Percentiles rank a stretch among this genome's conserved stretches.
Evolutionary conservation across 2,888 invertebrate species (phyloP).

Genomic region (Tinea trinotella): DNA sequence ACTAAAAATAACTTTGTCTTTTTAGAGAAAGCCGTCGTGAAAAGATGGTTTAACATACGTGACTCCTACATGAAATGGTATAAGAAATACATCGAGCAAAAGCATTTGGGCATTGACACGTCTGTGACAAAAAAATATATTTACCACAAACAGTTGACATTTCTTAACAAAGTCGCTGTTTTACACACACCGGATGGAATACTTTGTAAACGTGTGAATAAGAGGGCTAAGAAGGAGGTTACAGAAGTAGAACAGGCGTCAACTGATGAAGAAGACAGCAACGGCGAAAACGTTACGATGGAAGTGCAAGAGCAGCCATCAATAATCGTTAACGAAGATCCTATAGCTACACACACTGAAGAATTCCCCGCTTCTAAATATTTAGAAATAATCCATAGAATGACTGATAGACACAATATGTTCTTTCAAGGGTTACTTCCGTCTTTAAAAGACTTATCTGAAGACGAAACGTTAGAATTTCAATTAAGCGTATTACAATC

Average conservation of each 20-base stretch:
- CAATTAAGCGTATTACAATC: constrained; percentile 1
- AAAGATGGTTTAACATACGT: constrained; percentile 13
- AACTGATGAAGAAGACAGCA: not conserved
- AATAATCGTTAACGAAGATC: too few relatives aligned
- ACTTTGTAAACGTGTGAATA: not conserved
- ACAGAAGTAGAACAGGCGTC: not conserved
- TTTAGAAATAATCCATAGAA: not conserved
- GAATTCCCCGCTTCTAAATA: not conserved
- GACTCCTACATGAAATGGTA: constrained; percentile 10
- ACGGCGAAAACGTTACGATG: not conserved
- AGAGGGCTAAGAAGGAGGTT: not conserved
- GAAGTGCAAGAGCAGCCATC: not conserved
- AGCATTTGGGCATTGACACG: not conserved
- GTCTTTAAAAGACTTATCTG: not conserved
- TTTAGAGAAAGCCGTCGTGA: constrained; percentile 3
- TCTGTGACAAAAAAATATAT: not conserved
- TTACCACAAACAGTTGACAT: constrained; percentile 1
- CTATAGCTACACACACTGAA: not conserved
- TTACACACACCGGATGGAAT: not conserved
- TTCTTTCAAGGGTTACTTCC: constrained; percentile 12
- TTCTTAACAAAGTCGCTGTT: not conserved
- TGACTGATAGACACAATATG: constrained; percentile 10
- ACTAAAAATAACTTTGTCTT: not conserved
- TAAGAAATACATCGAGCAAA: not conserved
- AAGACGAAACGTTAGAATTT: constrained; percentile 10